These are phyloP conservation scores for Phrynocephalus guinanensis DNA, from an alignment of 2,797 vertebrate species.

Conservation along the genomic window DNA sequence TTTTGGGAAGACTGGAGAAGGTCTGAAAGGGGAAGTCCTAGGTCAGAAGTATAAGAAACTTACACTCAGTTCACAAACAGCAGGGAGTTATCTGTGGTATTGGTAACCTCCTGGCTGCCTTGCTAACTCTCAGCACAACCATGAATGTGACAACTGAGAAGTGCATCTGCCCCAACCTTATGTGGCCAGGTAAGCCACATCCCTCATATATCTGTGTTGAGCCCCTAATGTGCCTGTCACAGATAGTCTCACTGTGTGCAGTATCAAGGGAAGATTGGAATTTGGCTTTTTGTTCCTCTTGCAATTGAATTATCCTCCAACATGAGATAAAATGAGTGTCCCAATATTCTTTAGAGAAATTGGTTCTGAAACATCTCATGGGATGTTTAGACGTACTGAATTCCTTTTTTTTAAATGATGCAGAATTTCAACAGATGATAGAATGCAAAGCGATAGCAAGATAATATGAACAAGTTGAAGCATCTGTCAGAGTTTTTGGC, in stretches of 20 bases:
- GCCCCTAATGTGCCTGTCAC: neutral
- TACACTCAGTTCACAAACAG: too few relatives aligned
- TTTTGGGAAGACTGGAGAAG: too few relatives aligned
- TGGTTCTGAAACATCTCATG: neutral
- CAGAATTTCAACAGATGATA: neutral
- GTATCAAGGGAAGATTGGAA: neutral
- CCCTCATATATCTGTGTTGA: neutral
- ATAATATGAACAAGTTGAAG: conserved; percentile 6
- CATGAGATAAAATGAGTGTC: conserved; percentile 32
- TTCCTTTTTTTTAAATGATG: neutral
- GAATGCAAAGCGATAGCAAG: neutral
- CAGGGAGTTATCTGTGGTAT: too few relatives aligned
- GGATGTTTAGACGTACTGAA: neutral
- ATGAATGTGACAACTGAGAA: too few relatives aligned
- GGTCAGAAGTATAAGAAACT: too few relatives aligned
- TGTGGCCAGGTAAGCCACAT: neutral
- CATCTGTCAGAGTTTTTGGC: conserved; percentile 1
- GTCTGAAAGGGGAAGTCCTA: too few relatives aligned
- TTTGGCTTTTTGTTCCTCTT: neutral
- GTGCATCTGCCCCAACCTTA: neutral
- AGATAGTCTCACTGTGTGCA: neutral
- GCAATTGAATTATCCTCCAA: neutral
- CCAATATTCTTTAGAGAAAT: conserved; percentile 6
- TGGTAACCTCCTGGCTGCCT: too few relatives aligned
- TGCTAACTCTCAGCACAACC: too few relatives aligned